phyloP scores from a whole-genome alignment of 2,797 vertebrate species.

The Tenualosa ilisha region DNA sequence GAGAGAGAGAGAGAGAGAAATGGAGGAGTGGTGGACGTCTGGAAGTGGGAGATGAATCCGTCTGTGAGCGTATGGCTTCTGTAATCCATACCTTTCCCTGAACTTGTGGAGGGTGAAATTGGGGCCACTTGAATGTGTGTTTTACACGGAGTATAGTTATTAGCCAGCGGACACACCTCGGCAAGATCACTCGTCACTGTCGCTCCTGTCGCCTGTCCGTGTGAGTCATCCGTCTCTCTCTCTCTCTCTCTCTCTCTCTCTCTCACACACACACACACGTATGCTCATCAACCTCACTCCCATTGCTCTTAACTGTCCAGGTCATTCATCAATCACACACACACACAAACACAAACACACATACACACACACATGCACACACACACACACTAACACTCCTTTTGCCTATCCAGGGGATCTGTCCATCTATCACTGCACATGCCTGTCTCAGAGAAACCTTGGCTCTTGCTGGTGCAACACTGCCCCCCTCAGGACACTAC shows the following conservation, averaged over 20 bases:
- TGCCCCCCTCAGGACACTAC: constrained; percentile 62
- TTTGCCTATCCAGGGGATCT: background rate
- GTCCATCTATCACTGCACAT: background rate
- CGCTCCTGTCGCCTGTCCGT: constrained; percentile 20
- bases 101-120: constrained; percentile 48
- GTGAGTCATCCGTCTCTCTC: background rate
- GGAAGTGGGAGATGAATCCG: constrained; percentile 57
- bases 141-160: constrained; percentile 52
- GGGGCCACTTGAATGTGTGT: constrained; percentile 43
- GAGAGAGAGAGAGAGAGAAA: constrained; percentile 1
- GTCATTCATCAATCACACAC: background rate
- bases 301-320: too few species aligned
- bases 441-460: background rate
- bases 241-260: too few species aligned
- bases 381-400: background rate
- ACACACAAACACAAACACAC: background rate
- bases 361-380: too few species aligned
- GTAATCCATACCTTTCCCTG: constrained; percentile 47
- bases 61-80: constrained; percentile 61
- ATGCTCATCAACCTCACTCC: background rate
- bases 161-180: constrained; percentile 43
- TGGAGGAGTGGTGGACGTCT: background rate
- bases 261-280: background rate
- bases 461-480: constrained; percentile 51
- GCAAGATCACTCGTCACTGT: background rate